Evolutionary conservation across 2,888 invertebrate species (phyloP).

Genomic region (Anticlea derivata): DNA sequence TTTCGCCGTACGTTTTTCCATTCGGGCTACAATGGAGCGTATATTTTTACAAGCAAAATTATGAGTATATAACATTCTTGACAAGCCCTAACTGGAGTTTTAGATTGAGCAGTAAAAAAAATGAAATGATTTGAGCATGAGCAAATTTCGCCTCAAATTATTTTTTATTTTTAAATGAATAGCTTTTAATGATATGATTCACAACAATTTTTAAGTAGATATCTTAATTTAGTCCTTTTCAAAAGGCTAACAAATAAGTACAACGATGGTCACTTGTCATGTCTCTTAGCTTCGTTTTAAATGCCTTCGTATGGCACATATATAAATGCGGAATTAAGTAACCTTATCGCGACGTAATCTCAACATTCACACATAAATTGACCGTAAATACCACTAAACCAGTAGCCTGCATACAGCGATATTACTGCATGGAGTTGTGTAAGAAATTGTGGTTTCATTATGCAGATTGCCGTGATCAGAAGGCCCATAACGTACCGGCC

Average conservation of each 20-base stretch:
- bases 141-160: slow-evolving; percentile 38
- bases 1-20: background rate
- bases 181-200: slow-evolving; percentile 40
- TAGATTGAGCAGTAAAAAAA: slow-evolving; percentile 49
- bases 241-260: slow-evolving; percentile 32
- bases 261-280: slow-evolving; percentile 20
- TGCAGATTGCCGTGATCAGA: slow-evolving; percentile 29
- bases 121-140: slow-evolving; percentile 61
- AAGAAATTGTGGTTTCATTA: slow-evolving; percentile 25
- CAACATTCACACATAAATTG: slow-evolving; percentile 30
- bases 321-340: slow-evolving; percentile 32
- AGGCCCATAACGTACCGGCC: slow-evolving; percentile 15
- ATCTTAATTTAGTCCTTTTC: slow-evolving; percentile 34
- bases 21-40: background rate
- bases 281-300: slow-evolving; percentile 29
- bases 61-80: background rate
- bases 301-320: slow-evolving; percentile 34
- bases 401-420: slow-evolving; percentile 21
- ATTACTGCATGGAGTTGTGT: slow-evolving; percentile 28
- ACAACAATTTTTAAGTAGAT: slow-evolving; percentile 33
- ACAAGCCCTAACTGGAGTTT: slow-evolving; percentile 34
- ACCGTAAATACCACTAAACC: slow-evolving; percentile 29
- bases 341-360: slow-evolving; percentile 19
- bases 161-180: no score
- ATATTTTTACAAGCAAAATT: slow-evolving; percentile 7